These are phyloP conservation scores for Acinonyx jubatus DNA, from an alignment of 2,113 vertebrate genomes.

Conservation along the genomic window DNA sequence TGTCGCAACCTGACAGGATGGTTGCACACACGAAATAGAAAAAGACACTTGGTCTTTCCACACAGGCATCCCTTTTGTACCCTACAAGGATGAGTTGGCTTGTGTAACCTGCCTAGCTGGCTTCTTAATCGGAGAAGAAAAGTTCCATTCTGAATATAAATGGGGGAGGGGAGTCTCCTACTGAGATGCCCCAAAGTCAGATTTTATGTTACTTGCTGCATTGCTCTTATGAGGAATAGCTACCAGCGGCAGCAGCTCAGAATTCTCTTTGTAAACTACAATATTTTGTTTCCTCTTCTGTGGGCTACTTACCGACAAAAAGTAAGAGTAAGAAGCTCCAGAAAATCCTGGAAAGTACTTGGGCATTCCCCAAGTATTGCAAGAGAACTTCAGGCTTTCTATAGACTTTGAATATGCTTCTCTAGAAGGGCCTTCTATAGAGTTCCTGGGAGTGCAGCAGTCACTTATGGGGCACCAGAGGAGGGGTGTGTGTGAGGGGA, in stretches of 20 bases:
- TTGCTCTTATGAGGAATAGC: background rate
- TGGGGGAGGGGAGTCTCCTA: background rate
- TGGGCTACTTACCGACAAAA: background rate
- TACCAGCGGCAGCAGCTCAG: background rate
- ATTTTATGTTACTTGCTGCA: background rate
- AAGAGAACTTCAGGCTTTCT: background rate
- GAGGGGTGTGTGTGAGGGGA: background rate
- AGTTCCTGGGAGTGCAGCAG: background rate
- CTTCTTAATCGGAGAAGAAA: background rate
- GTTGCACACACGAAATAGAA: background rate
- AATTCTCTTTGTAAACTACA: background rate
- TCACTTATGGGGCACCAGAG: accelerated
- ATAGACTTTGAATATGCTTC: background rate
- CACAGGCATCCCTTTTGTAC: background rate
- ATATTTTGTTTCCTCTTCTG: background rate
- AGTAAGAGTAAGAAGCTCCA: background rate
- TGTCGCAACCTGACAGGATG: background rate
- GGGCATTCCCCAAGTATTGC: background rate
- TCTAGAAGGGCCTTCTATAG: background rate
- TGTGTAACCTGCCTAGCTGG: background rate
- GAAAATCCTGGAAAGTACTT: background rate
- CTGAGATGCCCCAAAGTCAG: background rate
- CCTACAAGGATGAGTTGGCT: background rate
- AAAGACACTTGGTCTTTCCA: background rate
- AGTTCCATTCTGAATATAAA: background rate